Evolutionary conservation across 2,797 vertebrate genomes (phyloP), one percentile per base, ranked within the genome.

Genomic region (Zenarchopterus dispar): DNA sequence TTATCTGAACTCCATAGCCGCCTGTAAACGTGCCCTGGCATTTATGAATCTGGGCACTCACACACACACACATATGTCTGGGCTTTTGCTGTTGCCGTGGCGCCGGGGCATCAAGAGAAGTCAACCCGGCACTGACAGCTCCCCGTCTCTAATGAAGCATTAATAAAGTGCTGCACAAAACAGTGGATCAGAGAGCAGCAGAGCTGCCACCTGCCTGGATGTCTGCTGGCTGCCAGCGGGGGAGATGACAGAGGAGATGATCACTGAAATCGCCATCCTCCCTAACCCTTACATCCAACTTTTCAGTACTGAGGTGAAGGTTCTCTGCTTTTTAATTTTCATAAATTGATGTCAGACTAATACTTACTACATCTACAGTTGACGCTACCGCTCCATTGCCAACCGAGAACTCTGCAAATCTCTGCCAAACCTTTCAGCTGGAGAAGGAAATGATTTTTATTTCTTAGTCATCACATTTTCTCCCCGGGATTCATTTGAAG

Each of bases 151-250:
- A 91, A 91, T 92, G 87, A 91, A 88, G 89, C 88, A 85, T 91
- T 93, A 90, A 92, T 91, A 91, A 89, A 91, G 68, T 73, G 63
- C 81, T 82, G 78, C 74, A 66, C 76, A 74, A 84, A 90, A 86
- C 74, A 87, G 79, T 77, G 79, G 82, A 88, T 87, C 86, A 88
- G 81, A 88, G 82, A 62, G 72, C 57, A 64, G 83, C 67, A 66
- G 55, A 66, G 77, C 65, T 69, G 17, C 49, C 17, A 73, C 78
- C 83, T 82, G 84, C 73, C 70, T 68, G 68, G 55, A 62, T 81
- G 72, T 73, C 77, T 81, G 75, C 72, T 67, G 55, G 28, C 72
- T 80, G 78, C 79, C 68, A 67, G 62, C 28, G 75, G 79, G 39
- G 44, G 46, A 67, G 77, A 74, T 70, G 67, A 77, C 57, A 59